Conservation (phyloP, 1,140 invertebrate species). For the Apis cerana region DNA sequence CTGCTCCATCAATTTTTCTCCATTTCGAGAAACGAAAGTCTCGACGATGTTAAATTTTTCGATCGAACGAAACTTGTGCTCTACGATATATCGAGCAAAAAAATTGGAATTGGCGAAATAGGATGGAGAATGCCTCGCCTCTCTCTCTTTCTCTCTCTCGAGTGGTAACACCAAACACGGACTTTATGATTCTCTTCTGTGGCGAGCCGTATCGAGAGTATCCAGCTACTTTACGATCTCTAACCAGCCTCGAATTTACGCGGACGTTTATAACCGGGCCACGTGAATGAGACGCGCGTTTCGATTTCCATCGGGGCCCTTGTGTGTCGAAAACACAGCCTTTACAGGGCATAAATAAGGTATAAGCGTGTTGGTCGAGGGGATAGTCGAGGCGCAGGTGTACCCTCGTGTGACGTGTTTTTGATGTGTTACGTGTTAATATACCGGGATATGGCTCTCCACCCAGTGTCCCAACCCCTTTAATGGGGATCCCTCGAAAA, state of each 20-base stretch:
- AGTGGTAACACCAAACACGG: conserved; percentile 18
- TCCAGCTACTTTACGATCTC: conserved; percentile 64
- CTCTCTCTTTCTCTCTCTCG: conserved; percentile 7
- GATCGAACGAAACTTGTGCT: no score
- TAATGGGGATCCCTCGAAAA: conserved; percentile 3
- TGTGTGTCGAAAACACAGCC: conserved; percentile 48
- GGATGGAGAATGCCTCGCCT: background rate
- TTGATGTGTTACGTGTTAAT: conserved; percentile 74
- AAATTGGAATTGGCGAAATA: conserved; percentile 20
- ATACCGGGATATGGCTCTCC: conserved; percentile 57
- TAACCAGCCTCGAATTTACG: conserved; percentile 73
- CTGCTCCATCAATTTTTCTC: no score
- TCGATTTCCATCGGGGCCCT: conserved; percentile 45
- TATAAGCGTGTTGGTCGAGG: conserved; percentile 31
- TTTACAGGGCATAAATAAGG: conserved; percentile 62
- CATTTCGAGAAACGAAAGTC: no score
- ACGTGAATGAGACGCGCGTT: conserved; percentile 63
- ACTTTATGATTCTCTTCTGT: conserved; percentile 68
- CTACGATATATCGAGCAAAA: no score
- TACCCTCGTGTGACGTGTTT: conserved; percentile 52
- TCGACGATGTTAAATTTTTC: no score
- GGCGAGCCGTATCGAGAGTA: conserved; percentile 49
- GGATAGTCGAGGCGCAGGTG: conserved; percentile 50
- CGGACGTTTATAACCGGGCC: conserved; percentile 71
- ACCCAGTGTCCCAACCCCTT: conserved; percentile 20